phyloP scores from a whole-genome alignment of 1,140 invertebrate species.

The Solen grandis region DNA sequence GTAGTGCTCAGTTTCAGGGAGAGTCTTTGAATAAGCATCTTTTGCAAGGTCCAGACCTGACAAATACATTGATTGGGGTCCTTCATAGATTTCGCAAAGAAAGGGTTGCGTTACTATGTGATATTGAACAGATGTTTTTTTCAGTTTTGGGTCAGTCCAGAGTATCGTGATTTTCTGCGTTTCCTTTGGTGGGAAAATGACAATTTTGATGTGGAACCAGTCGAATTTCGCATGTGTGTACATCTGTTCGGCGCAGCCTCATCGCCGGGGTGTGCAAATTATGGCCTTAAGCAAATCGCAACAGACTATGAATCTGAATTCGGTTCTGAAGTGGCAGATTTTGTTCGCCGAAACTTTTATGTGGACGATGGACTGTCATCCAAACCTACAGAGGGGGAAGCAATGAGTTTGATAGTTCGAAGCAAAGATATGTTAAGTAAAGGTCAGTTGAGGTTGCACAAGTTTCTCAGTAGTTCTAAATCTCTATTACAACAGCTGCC shows the following conservation, averaged over 20 bases:
- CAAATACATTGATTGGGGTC: conserved; percentile 56
- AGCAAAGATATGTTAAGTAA: conserved; percentile 24
- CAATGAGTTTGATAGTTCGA: conserved; percentile 19
- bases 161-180: conserved; percentile 22
- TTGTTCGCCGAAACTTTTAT: conserved; percentile 54
- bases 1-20: conserved; percentile 46
- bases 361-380: conserved; percentile 55
- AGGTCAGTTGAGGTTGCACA: conserved; percentile 47
- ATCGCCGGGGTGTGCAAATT: conserved; percentile 58
- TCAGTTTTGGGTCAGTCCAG: no score
- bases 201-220: background rate
- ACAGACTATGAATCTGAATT: conserved; percentile 8
- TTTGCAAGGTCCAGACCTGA: conserved; percentile 63
- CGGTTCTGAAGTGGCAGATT: conserved; percentile 10
- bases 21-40: conserved; percentile 53
- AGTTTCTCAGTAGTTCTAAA: conserved; percentile 50
- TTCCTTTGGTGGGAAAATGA: conserved; percentile 41
- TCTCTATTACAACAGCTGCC: conserved; percentile 35
- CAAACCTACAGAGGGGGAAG: conserved; percentile 14
- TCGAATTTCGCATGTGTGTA: conserved; percentile 55
- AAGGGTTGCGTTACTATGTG: conserved; percentile 48
- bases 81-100: conserved; percentile 49
- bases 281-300: conserved; percentile 45
- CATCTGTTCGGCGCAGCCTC: conserved; percentile 63
- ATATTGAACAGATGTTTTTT: conserved; percentile 63